Conservation (phyloP, 2,888 invertebrate species). For the Lasiommata megera region DNA sequence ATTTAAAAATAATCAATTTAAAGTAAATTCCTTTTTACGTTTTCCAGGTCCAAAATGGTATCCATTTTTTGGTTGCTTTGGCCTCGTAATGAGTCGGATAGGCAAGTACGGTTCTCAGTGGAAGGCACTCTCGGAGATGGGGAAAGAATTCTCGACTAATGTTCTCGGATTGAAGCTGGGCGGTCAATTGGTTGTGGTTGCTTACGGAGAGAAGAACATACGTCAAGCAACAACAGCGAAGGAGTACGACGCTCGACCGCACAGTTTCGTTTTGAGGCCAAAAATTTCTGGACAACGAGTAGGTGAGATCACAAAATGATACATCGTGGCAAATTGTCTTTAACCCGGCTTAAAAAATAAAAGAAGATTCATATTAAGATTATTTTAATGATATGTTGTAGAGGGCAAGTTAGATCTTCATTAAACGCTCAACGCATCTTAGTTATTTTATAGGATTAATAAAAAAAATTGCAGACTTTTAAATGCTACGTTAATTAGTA, state of each 20-base stretch:
- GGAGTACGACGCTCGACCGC: constrained; percentile 86
- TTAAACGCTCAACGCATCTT: too few species aligned
- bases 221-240: constrained; percentile 82
- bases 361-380: too few species aligned
- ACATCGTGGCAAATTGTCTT: too few species aligned
- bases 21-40: background rate
- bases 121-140: constrained; percentile 81
- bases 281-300: constrained; percentile 84
- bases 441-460: too few species aligned
- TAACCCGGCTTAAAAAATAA: too few species aligned
- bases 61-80: constrained; percentile 61
- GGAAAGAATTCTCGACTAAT: constrained; percentile 81
- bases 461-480: too few species aligned
- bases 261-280: constrained; percentile 85
- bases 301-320: constrained; percentile 68
- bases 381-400: too few species aligned
- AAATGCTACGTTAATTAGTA: too few species aligned
- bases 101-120: constrained; percentile 71
- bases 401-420: too few species aligned
- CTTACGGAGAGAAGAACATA: constrained; percentile 83
- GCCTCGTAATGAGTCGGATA: constrained; percentile 45
- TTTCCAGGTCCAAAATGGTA: constrained; percentile 69
- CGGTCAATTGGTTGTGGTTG: constrained; percentile 80
- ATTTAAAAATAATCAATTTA: too few species aligned
- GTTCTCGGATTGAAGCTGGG: constrained; percentile 85